A percentile compares a stretch with the other conserved stretches of the same genome.
Conservation (phyloP, 2,797 vertebrate species). For the Arnoldichthys spilopterus region DNA sequence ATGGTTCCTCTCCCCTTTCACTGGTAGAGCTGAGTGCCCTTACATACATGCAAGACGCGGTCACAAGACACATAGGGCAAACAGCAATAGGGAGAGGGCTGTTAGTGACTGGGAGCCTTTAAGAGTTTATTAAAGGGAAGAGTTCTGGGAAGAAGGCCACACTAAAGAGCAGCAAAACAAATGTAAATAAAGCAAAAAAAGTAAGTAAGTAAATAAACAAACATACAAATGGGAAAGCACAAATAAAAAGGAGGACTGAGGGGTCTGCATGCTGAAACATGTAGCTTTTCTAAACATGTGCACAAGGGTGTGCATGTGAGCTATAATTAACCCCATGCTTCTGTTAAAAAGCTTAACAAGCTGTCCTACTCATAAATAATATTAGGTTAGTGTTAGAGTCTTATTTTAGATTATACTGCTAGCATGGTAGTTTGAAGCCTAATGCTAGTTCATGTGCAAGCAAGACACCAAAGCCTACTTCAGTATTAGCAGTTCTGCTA, state of each 20-base stretch:
- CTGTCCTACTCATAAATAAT: no score
- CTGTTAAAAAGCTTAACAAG: background rate
- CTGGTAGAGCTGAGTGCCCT: conserved; percentile 26
- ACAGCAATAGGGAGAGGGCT: conserved; percentile 17
- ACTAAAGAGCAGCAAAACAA: background rate
- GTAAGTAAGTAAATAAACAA: no score
- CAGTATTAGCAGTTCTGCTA: background rate
- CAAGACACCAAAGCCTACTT: background rate
- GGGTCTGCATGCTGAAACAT: background rate
- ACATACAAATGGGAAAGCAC: background rate
- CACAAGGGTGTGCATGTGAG: background rate
- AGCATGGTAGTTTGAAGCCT: background rate
- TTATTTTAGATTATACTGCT: background rate
- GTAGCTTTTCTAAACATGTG: background rate
- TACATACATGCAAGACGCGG: conserved; percentile 36
- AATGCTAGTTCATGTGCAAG: background rate
- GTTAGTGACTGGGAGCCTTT: conserved; percentile 30
- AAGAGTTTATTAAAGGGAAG: conserved; percentile 9
- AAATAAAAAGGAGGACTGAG: background rate
- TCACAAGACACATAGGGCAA: conserved; percentile 13
- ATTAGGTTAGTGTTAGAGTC: background rate
- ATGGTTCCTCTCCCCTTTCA: conserved; percentile 68
- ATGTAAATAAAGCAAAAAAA: no score
- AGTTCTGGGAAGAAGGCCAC: background rate
- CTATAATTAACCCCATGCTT: background rate